These are phyloP conservation scores for Gorilla gorilla DNA, from an alignment of 2,113 vertebrate species.

Conservation along the genomic window DNA sequence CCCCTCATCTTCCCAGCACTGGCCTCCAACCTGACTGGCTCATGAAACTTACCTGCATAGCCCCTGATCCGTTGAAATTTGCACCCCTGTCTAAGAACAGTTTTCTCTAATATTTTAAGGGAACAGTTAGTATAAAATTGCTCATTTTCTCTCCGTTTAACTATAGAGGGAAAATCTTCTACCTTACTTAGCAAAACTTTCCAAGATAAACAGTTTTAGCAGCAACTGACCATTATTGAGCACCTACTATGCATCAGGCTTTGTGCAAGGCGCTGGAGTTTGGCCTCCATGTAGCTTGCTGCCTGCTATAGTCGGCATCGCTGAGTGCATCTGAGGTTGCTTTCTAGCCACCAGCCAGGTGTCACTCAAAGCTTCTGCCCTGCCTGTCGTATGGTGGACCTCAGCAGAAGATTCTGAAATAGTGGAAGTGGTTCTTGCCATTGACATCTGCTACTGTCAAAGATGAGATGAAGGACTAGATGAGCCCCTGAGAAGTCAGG, in stretches of 20 bases:
- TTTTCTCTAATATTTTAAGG: background rate
- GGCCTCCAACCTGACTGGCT: background rate
- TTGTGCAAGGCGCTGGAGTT: background rate
- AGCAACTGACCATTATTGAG: background rate
- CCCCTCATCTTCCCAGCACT: accelerated
- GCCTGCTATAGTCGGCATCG: accelerated
- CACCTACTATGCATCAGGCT: background rate
- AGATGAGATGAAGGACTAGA: background rate
- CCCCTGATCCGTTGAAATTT: background rate
- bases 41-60: background rate
- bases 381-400: background rate
- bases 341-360: background rate
- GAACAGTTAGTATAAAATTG: background rate
- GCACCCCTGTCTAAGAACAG: background rate
- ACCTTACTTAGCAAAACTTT: background rate
- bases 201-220: background rate
- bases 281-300: background rate
- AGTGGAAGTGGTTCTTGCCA: background rate
- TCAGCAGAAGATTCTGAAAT: background rate
- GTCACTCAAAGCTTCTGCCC: background rate
- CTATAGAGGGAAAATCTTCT: background rate
- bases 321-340: background rate
- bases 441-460: background rate
- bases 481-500: background rate
- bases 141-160: background rate